Evolutionary conservation across 2,797 vertebrate genomes (phyloP).

Genomic region (Zenarchopterus dispar): DNA sequence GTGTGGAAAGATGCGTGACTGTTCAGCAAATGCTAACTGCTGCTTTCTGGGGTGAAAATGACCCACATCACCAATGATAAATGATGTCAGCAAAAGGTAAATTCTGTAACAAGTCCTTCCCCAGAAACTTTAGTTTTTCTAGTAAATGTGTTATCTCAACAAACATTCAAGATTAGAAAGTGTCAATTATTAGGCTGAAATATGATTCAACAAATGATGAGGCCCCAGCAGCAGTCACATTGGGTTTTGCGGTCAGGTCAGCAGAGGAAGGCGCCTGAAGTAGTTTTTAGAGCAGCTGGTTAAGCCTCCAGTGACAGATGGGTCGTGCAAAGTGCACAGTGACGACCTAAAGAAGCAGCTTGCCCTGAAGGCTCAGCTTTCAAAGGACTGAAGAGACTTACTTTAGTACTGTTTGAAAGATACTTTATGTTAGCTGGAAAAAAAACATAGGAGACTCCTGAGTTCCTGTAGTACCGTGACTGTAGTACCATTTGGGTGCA

Average conservation of each 20-base stretch:
- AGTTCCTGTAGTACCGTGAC: neutral
- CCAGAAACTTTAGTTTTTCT: too few relatives aligned
- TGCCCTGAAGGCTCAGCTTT: slow-evolving; percentile 61
- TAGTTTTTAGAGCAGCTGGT: slow-evolving; percentile 38
- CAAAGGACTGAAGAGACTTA: slow-evolving; percentile 53
- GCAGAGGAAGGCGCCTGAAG: slow-evolving; percentile 24
- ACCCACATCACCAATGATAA: too few relatives aligned
- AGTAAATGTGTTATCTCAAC: too few relatives aligned
- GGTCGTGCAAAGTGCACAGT: slow-evolving; percentile 37
- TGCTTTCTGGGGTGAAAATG: too few relatives aligned
- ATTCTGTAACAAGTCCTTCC: too few relatives aligned
- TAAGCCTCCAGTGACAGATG: slow-evolving; percentile 71
- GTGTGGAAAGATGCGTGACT: too few relatives aligned
- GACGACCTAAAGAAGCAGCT: slow-evolving; percentile 51
- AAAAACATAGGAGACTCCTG: slow-evolving; percentile 6
- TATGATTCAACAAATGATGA: slow-evolving; percentile 1
- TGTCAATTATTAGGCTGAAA: neutral
- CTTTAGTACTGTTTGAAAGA: slow-evolving; percentile 15
- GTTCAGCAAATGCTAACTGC: too few relatives aligned
- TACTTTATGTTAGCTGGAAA: slow-evolving; percentile 3
- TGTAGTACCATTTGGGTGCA: neutral
- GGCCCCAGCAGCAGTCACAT: neutral
- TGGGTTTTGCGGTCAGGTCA: slow-evolving; percentile 17
- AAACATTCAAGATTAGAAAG: neutral
- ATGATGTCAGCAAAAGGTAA: too few relatives aligned